These are phyloP conservation scores for Saccostrea echinata DNA, from an alignment of 1,140 invertebrate species.

Conservation along the genomic window DNA sequence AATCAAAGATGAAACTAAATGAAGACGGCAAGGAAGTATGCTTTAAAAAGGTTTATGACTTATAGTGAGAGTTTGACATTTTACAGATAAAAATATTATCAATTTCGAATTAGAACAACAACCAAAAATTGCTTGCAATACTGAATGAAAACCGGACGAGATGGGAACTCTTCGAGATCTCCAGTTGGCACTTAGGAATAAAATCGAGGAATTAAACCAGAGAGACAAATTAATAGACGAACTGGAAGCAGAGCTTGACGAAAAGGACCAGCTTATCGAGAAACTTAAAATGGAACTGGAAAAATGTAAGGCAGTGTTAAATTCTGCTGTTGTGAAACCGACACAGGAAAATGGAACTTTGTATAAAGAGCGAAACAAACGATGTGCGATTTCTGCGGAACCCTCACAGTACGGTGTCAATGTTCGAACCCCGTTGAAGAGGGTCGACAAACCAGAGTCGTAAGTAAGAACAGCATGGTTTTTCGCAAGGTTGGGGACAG, in stretches of 20 bases:
- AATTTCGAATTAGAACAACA: constrained; percentile 33
- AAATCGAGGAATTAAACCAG: constrained; percentile 85
- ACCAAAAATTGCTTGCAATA: not conserved
- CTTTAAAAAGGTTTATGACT: constrained; percentile 10
- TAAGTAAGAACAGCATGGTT: not conserved
- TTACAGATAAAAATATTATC: constrained; percentile 14
- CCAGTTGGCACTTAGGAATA: constrained; percentile 85
- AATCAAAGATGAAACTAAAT: constrained; percentile 30
- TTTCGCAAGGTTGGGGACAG: not conserved
- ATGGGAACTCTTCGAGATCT: constrained; percentile 85
- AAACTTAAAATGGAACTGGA: constrained; percentile 89
- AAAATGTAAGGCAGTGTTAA: constrained; percentile 90
- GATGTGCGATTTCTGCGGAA: constrained; percentile 93
- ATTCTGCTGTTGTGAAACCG: constrained; percentile 83
- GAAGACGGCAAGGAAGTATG: not conserved
- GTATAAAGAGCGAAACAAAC: constrained; percentile 82
- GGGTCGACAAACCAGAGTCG: not conserved
- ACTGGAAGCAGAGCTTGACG: constrained; percentile 87
- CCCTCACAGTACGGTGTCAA: constrained; percentile 80
- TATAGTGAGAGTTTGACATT: constrained; percentile 23
- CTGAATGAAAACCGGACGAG: constrained; percentile 2
- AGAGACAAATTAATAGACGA: constrained; percentile 86
- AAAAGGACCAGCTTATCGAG: constrained; percentile 85
- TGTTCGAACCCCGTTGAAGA: not conserved
- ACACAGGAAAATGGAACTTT: constrained; percentile 61